These are phyloP conservation scores for Ochotona princeps DNA, from an alignment of 2,113 vertebrate genomes.

Conservation along the genomic window DNA sequence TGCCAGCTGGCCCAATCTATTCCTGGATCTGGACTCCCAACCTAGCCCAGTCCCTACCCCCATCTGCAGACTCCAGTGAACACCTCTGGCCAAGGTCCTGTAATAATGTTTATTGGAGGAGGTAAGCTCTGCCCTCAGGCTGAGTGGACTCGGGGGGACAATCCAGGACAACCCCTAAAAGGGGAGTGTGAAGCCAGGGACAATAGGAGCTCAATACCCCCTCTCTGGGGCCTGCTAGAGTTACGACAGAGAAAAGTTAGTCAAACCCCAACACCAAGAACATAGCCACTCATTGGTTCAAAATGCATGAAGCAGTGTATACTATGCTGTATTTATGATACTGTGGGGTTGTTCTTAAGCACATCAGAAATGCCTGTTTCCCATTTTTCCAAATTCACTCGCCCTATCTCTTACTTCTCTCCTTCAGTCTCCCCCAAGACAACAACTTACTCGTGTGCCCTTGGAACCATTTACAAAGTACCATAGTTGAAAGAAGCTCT, in stretches of 20 bases:
- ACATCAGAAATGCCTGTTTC: neutral
- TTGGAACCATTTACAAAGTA: constrained; percentile 37
- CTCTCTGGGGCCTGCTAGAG: neutral
- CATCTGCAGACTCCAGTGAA: too few relatives aligned
- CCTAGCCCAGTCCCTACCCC: neutral
- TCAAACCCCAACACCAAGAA: neutral
- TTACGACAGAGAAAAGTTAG: neutral
- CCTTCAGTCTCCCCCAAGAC: neutral
- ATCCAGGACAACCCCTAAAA: neutral
- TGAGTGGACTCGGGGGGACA: neutral
- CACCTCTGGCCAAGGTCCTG: neutral
- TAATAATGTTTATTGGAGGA: neutral
- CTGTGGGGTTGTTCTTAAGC: neutral
- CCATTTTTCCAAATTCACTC: constrained; percentile 38
- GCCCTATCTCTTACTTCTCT: neutral
- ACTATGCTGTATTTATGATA: neutral
- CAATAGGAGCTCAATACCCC: neutral
- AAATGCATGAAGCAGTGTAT: neutral
- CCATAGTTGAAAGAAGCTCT: constrained; percentile 54
- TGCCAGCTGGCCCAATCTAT: neutral
- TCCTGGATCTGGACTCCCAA: neutral
- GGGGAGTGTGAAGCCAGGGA: neutral
- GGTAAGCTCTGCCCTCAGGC: neutral
- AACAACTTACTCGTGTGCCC: constrained; percentile 16
- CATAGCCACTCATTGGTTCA: neutral